phyloP scores from a whole-genome alignment of 2,113 vertebrate genomes.

The Thryonomys swinderianus region DNA sequence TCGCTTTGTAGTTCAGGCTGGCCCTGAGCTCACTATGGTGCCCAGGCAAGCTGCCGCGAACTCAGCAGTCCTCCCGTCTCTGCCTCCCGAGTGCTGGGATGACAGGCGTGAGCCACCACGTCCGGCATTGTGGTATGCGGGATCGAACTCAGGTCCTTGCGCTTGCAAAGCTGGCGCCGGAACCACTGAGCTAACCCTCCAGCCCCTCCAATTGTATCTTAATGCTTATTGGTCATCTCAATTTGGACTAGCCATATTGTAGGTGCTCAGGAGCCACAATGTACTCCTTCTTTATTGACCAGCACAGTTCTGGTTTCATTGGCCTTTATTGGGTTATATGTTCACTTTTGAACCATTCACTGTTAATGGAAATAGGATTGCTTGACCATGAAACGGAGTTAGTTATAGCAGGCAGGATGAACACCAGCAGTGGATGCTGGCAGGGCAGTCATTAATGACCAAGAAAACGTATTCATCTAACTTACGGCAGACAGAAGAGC shows the following conservation, averaged over 20 bases:
- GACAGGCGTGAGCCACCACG: no score
- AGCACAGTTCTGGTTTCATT: slow-evolving; percentile 11
- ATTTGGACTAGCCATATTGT: not conserved
- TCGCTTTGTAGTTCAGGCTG: no score
- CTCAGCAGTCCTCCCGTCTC: no score
- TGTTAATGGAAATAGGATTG: not conserved
- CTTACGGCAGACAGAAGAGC: slow-evolving; percentile 44
- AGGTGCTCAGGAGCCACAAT: not conserved
- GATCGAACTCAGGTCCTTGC: no score
- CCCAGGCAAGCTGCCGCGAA: no score
- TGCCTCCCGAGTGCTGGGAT: no score
- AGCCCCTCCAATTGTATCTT: not conserved
- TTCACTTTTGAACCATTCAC: slow-evolving; percentile 15
- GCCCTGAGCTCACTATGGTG: no score
- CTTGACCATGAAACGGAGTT: slow-evolving; percentile 34
- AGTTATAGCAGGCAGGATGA: not conserved
- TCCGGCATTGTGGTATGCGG: no score
- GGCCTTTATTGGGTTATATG: slow-evolving; percentile 19
- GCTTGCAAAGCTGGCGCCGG: no score
- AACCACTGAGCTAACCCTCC: no score
- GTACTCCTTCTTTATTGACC: slow-evolving; percentile 14
- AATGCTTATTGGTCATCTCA: not conserved
- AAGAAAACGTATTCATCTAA: slow-evolving; percentile 15
- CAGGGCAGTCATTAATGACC: slow-evolving; percentile 37
- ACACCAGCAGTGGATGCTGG: not conserved